Percentiles rank a stretch among this genome's conserved stretches.
These are phyloP conservation scores for Hypena proboscidalis DNA, from an alignment of 2,888 invertebrate species.

Conservation along the genomic window DNA sequence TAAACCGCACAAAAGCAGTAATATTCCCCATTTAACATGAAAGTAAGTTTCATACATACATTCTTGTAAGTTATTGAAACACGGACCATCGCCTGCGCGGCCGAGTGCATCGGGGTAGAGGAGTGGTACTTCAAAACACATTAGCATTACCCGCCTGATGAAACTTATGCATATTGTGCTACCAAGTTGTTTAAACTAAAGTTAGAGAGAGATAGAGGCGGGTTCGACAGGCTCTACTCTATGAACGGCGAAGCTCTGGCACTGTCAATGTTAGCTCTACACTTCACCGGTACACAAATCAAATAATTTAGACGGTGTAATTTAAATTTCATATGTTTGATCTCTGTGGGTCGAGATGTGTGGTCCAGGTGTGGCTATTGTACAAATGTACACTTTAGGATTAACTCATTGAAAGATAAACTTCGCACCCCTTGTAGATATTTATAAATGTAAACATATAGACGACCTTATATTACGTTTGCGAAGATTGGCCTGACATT, in stretches of 20 bases:
- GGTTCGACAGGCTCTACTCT: conserved; percentile 36
- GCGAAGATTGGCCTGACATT: no score
- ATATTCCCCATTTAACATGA: conserved; percentile 14
- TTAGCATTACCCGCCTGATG: conserved; percentile 64
- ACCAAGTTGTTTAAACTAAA: conserved; percentile 47
- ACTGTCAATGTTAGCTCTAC: conserved; percentile 63
- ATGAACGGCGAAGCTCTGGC: conserved; percentile 30
- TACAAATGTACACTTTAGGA: no score
- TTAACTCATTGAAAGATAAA: no score
- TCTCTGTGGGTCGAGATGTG: conserved; percentile 13
- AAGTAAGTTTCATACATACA: conserved; percentile 21
- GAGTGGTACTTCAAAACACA: conserved; percentile 68
- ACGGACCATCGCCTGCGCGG: conserved; percentile 54
- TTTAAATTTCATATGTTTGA: conserved; percentile 43
- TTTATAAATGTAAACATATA: no score
- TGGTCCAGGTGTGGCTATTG: conserved; percentile 9
- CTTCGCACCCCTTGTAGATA: no score
- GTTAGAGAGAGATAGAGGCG: conserved; percentile 43
- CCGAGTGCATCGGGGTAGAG: conserved; percentile 54
- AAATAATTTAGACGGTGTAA: conserved; percentile 54
- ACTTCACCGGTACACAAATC: conserved; percentile 57
- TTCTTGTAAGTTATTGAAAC: conserved; percentile 52
- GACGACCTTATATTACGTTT: no score
- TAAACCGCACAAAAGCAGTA: conserved; percentile 2
- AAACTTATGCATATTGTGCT: conserved; percentile 56